Conservation (phyloP, 2,888 invertebrate genomes). For the Ernsta delagoae region DNA sequence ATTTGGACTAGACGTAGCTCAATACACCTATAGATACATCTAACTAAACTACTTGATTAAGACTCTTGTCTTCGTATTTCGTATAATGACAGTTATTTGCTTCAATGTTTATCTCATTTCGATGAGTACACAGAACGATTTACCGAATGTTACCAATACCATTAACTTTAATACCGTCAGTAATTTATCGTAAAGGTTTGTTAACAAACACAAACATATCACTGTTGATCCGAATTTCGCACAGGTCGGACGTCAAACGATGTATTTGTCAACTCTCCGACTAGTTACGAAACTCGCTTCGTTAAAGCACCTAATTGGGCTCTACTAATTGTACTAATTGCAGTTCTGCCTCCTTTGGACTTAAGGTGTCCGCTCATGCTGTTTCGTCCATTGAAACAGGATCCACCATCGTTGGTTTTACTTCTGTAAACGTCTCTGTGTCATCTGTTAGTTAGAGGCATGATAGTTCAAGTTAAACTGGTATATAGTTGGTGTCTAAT, state of each 20-base stretch:
- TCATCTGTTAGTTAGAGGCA: not conserved
- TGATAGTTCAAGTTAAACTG: conserved; percentile 29
- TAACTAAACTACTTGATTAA: not conserved
- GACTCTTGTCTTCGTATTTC: not conserved
- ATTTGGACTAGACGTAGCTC: not conserved
- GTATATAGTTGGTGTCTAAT: conserved; percentile 34
- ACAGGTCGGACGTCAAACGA: conserved; percentile 69
- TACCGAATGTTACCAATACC: conserved; percentile 6
- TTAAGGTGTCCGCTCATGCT: conserved; percentile 64
- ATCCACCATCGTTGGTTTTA: conserved; percentile 36
- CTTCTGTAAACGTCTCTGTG: conserved; percentile 35
- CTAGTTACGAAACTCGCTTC: conserved; percentile 73
- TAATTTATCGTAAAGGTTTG: conserved; percentile 23
- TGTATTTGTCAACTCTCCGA: conserved; percentile 68
- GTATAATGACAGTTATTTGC: conserved; percentile 1
- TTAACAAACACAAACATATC: conserved; percentile 57
- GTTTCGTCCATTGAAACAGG: conserved; percentile 42
- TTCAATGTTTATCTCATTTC: conserved; percentile 16
- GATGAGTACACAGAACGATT: conserved; percentile 8
- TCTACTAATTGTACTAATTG: conserved; percentile 77
- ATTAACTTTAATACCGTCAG: conserved; percentile 12
- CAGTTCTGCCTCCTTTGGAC: conserved; percentile 72
- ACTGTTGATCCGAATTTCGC: conserved; percentile 52
- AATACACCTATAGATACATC: not conserved
- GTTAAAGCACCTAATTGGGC: conserved; percentile 80